phyloP scores from a whole-genome alignment of 1,140 invertebrate genomes.

The Listronotus oregonensis region DNA sequence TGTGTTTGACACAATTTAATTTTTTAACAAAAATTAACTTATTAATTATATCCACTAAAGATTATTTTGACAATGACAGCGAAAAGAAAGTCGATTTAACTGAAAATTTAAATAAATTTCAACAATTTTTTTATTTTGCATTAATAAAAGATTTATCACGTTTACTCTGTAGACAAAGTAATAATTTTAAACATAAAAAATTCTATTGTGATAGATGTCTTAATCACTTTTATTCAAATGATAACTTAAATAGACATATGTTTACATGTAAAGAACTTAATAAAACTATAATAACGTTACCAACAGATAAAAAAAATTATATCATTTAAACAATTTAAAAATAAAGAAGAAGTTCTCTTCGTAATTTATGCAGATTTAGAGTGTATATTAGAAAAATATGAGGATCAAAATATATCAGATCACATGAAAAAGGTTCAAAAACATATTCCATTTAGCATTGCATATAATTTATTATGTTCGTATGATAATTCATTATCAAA shows the following conservation, averaged over 20 bases:
- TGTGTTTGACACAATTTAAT: neutral
- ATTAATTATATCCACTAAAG: slow-evolving; percentile 7
- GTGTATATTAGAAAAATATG: slow-evolving; percentile 36
- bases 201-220: slow-evolving; percentile 43
- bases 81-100: neutral
- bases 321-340: slow-evolving; percentile 17
- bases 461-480: slow-evolving; percentile 12
- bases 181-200: slow-evolving; percentile 22
- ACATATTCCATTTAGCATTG: slow-evolving; percentile 46
- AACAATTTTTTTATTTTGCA: slow-evolving; percentile 32
- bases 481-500: slow-evolving; percentile 46
- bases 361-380: slow-evolving; percentile 53
- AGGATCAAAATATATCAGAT: neutral
- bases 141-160: slow-evolving; percentile 39
- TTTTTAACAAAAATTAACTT: slow-evolving; percentile 19
- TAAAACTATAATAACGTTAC: slow-evolving; percentile 36
- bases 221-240: slow-evolving; percentile 36
- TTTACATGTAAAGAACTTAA: slow-evolving; percentile 26
- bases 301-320: slow-evolving; percentile 27
- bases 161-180: slow-evolving; percentile 25
- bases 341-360: slow-evolving; percentile 45
- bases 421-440: slow-evolving; percentile 40
- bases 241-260: slow-evolving; percentile 33
- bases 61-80: slow-evolving; percentile 8
- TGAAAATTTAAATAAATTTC: slow-evolving; percentile 1